Conservation (phyloP, 2,888 invertebrate species). For the Acanthosoma haemorrhoidale region DNA sequence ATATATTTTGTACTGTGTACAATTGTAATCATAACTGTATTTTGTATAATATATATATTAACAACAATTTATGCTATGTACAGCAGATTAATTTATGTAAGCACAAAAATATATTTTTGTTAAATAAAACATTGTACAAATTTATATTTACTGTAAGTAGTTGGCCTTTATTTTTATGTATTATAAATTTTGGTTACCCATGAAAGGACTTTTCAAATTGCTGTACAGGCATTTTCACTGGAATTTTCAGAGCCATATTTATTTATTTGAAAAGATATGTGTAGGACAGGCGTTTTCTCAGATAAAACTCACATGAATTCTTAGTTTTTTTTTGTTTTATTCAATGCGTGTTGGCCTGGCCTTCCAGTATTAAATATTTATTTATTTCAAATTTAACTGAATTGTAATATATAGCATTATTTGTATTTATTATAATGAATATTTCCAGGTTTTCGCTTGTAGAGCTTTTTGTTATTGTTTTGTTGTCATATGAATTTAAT, state of each 20-base stretch:
- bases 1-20: constrained; percentile 3
- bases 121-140: constrained; percentile 5
- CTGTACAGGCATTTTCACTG: constrained; percentile 16
- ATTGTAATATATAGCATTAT: not conserved
- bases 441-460: constrained; percentile 21
- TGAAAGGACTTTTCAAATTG: not conserved
- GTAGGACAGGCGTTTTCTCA: no score
- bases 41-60: not conserved
- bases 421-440: not conserved
- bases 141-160: not conserved
- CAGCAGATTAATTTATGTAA: not conserved
- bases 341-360: not conserved
- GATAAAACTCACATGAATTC: no score
- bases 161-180: constrained; percentile 22
- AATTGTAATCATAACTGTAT: not conserved
- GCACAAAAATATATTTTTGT: constrained; percentile 3
- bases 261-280: not conserved
- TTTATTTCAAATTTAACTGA: not conserved
- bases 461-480: constrained; percentile 17
- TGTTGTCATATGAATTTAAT: not conserved
- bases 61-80: not conserved
- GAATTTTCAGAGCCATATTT: constrained; percentile 3
- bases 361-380: constrained; percentile 10
- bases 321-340: not conserved
- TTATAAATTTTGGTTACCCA: constrained; percentile 17